A percentile compares a stretch with the other conserved stretches of the same genome.
Conservation (phyloP, 2,888 invertebrate species). For the Chymomyza amoena region DNA sequence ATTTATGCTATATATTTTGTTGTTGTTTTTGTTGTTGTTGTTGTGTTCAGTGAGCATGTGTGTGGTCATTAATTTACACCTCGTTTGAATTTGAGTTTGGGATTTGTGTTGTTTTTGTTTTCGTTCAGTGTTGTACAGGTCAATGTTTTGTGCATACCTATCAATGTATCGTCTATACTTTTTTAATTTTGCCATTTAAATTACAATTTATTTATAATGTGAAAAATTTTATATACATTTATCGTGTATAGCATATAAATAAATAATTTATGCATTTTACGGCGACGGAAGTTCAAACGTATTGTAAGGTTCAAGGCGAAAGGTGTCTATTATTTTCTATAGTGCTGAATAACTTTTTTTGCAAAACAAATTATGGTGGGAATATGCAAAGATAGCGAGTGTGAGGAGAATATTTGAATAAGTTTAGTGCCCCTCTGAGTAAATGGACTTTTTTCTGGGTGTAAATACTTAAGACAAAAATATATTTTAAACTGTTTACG, state of each 20-base stretch:
- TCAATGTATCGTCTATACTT: conserved; percentile 31
- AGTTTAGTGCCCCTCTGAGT: too few relatives aligned
- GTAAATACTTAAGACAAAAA: too few relatives aligned
- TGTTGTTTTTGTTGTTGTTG: not conserved
- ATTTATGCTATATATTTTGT: conserved; percentile 46
- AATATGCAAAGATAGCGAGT: too few relatives aligned
- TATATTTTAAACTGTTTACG: too few relatives aligned
- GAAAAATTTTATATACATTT: not conserved
- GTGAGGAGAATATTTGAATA: too few relatives aligned
- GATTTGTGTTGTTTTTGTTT: not conserved
- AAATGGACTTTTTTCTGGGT: too few relatives aligned
- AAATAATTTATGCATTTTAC: not conserved
- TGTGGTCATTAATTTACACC: conserved; percentile 1
- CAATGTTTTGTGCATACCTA: not conserved
- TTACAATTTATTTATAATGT: conserved; percentile 51
- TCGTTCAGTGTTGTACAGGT: not conserved
- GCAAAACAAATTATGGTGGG: too few relatives aligned
- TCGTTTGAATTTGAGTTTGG: not conserved
- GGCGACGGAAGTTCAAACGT: not conserved
- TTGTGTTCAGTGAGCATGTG: not conserved
- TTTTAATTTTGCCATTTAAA: conserved; percentile 51
- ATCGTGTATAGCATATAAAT: not conserved
- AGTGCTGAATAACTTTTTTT: too few relatives aligned
- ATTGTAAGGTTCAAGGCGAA: too few relatives aligned
- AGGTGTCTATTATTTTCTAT: too few relatives aligned